Base-by-base conservation (phyloP, 2,888 invertebrate species). In the Eupeodes latifasciatus region DNA sequence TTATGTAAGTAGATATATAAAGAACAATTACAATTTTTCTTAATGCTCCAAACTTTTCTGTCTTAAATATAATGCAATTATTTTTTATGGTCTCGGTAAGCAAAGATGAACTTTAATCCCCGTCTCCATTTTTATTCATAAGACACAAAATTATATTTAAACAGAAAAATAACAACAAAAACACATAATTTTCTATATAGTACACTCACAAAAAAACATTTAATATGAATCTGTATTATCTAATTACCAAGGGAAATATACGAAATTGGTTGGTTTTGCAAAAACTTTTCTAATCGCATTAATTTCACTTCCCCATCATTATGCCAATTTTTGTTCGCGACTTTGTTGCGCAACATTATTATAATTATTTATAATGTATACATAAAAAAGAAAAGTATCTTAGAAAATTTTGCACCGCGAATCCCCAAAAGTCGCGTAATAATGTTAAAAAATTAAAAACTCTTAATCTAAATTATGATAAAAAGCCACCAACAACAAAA, bases 201-300 rank as follows among this genome's bases (percentile, higher is more conserved):
- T 72, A 72, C 72, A 72, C 6, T 40, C 40, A 40, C 40, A 40
- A 40, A 36, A 36, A 75, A 69, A 75, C 78, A 86, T 79, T 86
- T 49, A 82, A 75, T 62, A 74, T 53, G 75, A 82, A 69, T 75
- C 71, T 75, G 75, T 75, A 79, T 79, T 34, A 59, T 66, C 75
- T 75, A 82, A 86, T 86, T 86, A 82, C 61, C 57, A 66, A 72
- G 74, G 44, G 64, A 79, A 79, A 79, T 81, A 71, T 71, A 75
- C 27, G 5, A 14, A 72, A 59, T 72, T 72, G 47, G 75, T 86
- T 86, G 82, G 82, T 79, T 79, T 86, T 11, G 75, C 27, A 51
- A 81, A 72, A 85, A 86, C 86, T 86, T 86, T 86, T 79, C 86
- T 79, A 71, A 86, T 82, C 86, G 78, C 82, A 86, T 86, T 82